Base-by-base conservation (phyloP, 2,797 vertebrate species). In the Mus minutoides region DNA sequence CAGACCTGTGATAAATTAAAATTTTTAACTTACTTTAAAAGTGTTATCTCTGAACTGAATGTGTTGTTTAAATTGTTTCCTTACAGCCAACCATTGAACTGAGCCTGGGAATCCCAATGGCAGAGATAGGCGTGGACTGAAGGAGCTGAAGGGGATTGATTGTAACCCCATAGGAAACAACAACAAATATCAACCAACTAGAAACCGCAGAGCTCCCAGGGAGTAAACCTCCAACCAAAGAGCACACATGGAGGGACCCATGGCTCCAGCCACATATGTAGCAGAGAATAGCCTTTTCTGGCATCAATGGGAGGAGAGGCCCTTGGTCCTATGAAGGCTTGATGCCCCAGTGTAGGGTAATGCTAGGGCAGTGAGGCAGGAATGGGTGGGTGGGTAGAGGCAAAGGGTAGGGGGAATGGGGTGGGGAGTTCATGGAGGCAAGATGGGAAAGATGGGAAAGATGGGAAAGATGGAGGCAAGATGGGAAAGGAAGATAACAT, bases 51-150 rank as follows among this genome's bases (percentile, higher is more conserved):
- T 62, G 5, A 95, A 64, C 43, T 60, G 31, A 94, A 92, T 80
- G n/a, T 69, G n/a, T 64, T 79, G 8, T 78, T 95, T 31, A 94
- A 88, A 96, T 60, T 87, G 10, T 77, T 37, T 71, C 37, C 67
- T 69, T 34, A 67, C n/a, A 71, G n/a, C 3, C 69, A 71, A 21
- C 17, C 69, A 71, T 21, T 71, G 19, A 8, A 37, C 17, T 71
- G 3, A 71, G 67, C 2, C 3, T 3, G 3, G n/a, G 69, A 14
- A 19, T 3, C 17, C 34, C 34, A 71, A 9, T 71, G 34, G 17
- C 37, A 3, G 69, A 71, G n/a, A 4, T 71, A 71, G n/a, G 8
- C 1, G n/a, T 21, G 34, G n/a, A 71, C 17, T 21, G 17, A 71
- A 71, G 69, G 69, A 37, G n/a, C 34, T 21, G n/a, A 71, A 71